phyloP scores from a whole-genome alignment of 2,797 vertebrate species.

The Chelon auratus region DNA sequence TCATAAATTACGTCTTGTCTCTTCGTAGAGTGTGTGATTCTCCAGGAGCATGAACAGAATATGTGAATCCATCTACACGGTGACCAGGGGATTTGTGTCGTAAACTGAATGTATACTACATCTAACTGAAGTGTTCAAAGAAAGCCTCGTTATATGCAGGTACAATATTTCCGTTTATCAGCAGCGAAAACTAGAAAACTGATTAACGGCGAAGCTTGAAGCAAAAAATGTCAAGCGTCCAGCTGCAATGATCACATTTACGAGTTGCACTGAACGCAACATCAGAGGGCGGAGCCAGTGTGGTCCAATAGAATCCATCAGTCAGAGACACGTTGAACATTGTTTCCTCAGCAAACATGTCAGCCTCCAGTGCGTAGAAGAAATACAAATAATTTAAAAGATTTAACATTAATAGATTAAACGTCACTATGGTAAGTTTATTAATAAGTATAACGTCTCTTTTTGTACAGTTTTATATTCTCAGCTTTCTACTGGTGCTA shows the following conservation, averaged over 20 bases:
- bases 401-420: background rate
- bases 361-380: constrained; percentile 25
- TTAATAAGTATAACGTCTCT: background rate
- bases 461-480: background rate
- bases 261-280: constrained; percentile 50
- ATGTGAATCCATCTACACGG: background rate
- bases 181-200: background rate
- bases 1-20: background rate
- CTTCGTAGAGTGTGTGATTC: no score
- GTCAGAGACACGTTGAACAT: constrained; percentile 68
- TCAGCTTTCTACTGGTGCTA: no score
- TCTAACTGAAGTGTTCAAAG: no score
- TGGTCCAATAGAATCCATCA: constrained; percentile 57
- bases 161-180: background rate
- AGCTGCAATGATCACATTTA: background rate
- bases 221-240: background rate
- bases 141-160: no score
- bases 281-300: constrained; percentile 34
- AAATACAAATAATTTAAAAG: background rate
- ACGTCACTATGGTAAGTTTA: constrained; percentile 65
- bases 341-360: constrained; percentile 55
- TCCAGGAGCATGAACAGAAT: background rate
- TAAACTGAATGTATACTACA: background rate
- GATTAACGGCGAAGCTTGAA: background rate
- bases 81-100: background rate